phyloP scores from a whole-genome alignment of 1,140 invertebrate genomes.

The Sitophilus oryzae region DNA sequence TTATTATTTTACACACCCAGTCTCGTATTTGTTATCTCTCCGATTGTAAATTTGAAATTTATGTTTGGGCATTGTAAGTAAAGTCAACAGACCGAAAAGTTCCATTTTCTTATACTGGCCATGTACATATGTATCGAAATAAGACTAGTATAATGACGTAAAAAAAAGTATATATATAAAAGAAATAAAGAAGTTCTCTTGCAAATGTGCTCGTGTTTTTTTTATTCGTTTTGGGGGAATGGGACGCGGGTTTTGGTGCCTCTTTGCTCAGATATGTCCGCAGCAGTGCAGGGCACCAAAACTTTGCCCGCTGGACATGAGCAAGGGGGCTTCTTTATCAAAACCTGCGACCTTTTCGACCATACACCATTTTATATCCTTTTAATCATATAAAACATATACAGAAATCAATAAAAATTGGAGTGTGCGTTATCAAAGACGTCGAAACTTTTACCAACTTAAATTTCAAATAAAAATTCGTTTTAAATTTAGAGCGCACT shows the following conservation, averaged over 20 bases:
- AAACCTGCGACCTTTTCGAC: slow-evolving; percentile 35
- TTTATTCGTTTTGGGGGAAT: slow-evolving; percentile 38
- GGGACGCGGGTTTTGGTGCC: slow-evolving; percentile 46
- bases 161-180: slow-evolving; percentile 24
- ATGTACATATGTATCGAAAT: slow-evolving; percentile 29
- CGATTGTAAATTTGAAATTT: not conserved
- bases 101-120: slow-evolving; percentile 14
- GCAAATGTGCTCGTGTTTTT: slow-evolving; percentile 36
- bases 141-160: slow-evolving; percentile 19
- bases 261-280: slow-evolving; percentile 43
- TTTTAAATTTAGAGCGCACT: no score
- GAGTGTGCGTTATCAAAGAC: no score
- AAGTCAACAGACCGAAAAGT: not conserved
- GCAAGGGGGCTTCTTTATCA: slow-evolving; percentile 44
- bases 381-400: no score
- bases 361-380: not conserved
- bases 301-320: slow-evolving; percentile 53
- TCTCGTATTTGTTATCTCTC: not conserved
- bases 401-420: no score
- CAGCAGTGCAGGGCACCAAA: slow-evolving; percentile 58
- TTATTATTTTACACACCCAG: not conserved
- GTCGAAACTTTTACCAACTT: no score
- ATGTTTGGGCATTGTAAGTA: slow-evolving; percentile 2
- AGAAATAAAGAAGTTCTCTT: slow-evolving; percentile 47
- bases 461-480: no score